Base-by-base conservation (phyloP, 2,797 vertebrate genomes). In the Sarcoramphus papa region DNA sequence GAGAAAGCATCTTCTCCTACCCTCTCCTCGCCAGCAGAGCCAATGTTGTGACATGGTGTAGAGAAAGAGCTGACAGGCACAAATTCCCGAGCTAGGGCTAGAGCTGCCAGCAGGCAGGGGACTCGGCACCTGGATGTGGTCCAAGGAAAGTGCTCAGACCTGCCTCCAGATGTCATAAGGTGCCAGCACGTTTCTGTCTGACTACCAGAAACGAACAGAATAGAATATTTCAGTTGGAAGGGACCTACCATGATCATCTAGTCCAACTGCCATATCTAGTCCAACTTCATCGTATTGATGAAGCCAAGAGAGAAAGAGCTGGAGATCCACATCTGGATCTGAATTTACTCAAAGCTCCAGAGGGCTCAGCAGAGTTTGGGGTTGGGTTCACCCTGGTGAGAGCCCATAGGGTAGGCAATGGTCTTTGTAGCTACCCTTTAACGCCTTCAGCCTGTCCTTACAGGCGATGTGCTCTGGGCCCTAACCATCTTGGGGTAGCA, bases 261-360 rank as follows among this genome's bases (percentile, higher is more conserved):
- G 37, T 33, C 80, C 50, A 41, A 28, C 30, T 37, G 37, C 37
- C 37, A 37, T 37, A 37, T n/a, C n/a, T n/a, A n/a, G n/a, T n/a
- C n/a, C n/a, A n/a, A n/a, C n/a, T n/a, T n/a, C n/a, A 6, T 16
- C 2, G 0, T 62, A 24, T 2, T 37, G 47, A 70, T 17, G 21
- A 79, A 56, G 21, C 13, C 59, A 45, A 56, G 28, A 45, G 50
- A 74, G 41, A 62, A 63, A 37, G 17, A 27, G n/a, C 9, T 30
- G 51, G 40, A 85, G 51, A 48, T n/a, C 35, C 37, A 28, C n/a
- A n/a, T 25, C 35, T 41, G 40, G n/a, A 43, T 30, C n/a, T 31
- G 48, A 57, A 70, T 27, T 75, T 48, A 50, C 67, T 41, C 33
- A 24, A 22, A 69, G 41, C 18, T 68, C 35, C 40, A 35, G 41